Percentiles rank a stretch among this genome's conserved stretches.
These are phyloP conservation scores for Chloroclystis v-ata DNA, from an alignment of 2,888 invertebrate genomes.

Conservation along the genomic window DNA sequence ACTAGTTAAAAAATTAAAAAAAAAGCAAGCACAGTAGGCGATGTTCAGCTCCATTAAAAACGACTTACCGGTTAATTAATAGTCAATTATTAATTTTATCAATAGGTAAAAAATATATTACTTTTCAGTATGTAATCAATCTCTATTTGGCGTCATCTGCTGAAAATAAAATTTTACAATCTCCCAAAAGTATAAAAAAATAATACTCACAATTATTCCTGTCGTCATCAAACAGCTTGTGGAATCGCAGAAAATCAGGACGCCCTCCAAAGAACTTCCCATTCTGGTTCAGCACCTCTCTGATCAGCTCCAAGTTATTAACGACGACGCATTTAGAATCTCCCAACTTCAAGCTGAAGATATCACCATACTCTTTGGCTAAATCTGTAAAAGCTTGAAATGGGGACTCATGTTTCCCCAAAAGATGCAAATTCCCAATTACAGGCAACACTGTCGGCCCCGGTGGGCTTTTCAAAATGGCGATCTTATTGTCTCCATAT, in stretches of 20 bases:
- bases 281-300: constrained; percentile 87
- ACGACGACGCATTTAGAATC: constrained; percentile 84
- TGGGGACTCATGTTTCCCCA: constrained; percentile 81
- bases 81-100: too few species aligned
- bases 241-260: constrained; percentile 88
- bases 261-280: constrained; percentile 90
- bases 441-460: constrained; percentile 83
- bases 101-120: too few species aligned
- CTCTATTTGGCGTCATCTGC: too few species aligned
- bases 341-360: constrained; percentile 84
- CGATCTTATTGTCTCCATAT: constrained; percentile 39
- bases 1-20: too few species aligned
- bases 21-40: too few species aligned
- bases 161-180: too few species aligned
- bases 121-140: too few species aligned
- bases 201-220: constrained; percentile 89
- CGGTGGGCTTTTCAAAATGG: constrained; percentile 71
- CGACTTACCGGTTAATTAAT: too few species aligned
- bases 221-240: constrained; percentile 89
- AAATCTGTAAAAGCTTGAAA: constrained; percentile 85
- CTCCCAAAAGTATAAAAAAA: not conserved
- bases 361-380: constrained; percentile 83
- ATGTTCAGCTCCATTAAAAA: too few species aligned
- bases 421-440: constrained; percentile 83
- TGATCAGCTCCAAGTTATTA: constrained; percentile 83